Base-by-base conservation (phyloP, 2,888 invertebrate genomes). In the Leucoptera coffeella region DNA sequence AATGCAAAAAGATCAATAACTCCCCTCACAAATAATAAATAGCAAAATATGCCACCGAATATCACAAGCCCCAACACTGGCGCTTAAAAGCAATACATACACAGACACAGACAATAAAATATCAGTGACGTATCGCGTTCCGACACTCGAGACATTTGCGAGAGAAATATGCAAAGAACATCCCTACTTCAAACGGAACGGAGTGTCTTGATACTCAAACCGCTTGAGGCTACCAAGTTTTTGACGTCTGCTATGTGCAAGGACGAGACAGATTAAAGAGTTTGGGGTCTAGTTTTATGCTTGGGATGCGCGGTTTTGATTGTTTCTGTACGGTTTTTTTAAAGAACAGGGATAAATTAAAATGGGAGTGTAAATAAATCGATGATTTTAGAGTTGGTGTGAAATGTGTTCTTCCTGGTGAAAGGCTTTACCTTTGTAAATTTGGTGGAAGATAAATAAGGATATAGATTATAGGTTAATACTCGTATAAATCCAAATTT, bases 151-250 rank as follows among this genome's bases (percentile, higher is more conserved):
- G 40, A 43, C 50, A 41, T 47, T 53, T 24, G 30, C 56, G 47
- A 49, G 59, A 57, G 64, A 69, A 69, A 64, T 69, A 67, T 65
- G 67, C 64, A 69, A 69, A 69, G 67, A 67, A 69, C 60, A 65
- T 60, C 51, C 45, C 36, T 44, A 39, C 6, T 47, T 52, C 44
- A 28, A 24, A 27, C 28, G 44, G 43, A 40, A 47, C 41, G 39
- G 44, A 38, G 38, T 37, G 40, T 53, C 55, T 65, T 67, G 65
- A 52, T 55, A 53, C 54, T 58, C 50, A 47, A 35, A 15, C 14
- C 23, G 28, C 30, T 21, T 23, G 39, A 37, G 52, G 48, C 45
- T 32, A 31, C 32, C 30, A 32, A 39, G 39, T 47, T 46, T 31
- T 43, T 46, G 50, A n/a, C n/a, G n/a, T n/a, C n/a, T n/a, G n/a